Base-by-base conservation (phyloP, 2,888 invertebrate species). In the Rugalucina vietnamica region DNA sequence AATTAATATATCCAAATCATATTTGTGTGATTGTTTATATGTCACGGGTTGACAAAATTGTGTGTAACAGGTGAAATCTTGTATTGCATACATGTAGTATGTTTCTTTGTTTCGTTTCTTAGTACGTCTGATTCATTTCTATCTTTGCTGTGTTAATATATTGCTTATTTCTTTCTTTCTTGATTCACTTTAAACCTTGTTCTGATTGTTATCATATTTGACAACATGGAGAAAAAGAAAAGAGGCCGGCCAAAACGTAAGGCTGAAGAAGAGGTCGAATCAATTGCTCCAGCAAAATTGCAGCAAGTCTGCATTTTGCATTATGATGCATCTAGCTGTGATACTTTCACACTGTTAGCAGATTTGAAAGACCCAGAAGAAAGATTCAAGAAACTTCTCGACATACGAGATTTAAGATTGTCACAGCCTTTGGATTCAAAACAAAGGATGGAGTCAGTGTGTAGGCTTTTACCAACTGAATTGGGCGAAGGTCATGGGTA, bases 401-500 rank as follows among this genome's bases (percentile, higher is more conserved):
- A 60, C 29, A 60, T 60, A 27, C 60, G 60, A 60, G 60, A 60
- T 29, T 60, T 60, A 29, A 60, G 60, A 60, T 32, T 60, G 60
- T 60, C 60, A 5, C 60, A 54, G 54, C 54, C 54, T 24, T n/a
- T 24, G 14, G 54, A 54, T 54, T 54, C 54, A 60, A 60, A 27
- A 5, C 60, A 60, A 29, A 60, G 60, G 29, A 60, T 60, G 60
- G 60, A 60, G 24, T 60, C 60, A 60, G 60, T 60, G 60, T 60
- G 60, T 60, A 60, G 60, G 60, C 60, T 60, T 60, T 29, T 60
- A 60, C 60, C 60, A 18, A 60, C 29, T 24, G 54, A 50, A 54
- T 24, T 74, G 24, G n/a, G 36, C 32, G 36, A 50, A 14, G 50
- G 50, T 8, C 54, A 49, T 79, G 79, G 79, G 3, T 79, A 79